Base-by-base conservation (phyloP, 1,140 invertebrate genomes). In the Sycophila sp. region DNA sequence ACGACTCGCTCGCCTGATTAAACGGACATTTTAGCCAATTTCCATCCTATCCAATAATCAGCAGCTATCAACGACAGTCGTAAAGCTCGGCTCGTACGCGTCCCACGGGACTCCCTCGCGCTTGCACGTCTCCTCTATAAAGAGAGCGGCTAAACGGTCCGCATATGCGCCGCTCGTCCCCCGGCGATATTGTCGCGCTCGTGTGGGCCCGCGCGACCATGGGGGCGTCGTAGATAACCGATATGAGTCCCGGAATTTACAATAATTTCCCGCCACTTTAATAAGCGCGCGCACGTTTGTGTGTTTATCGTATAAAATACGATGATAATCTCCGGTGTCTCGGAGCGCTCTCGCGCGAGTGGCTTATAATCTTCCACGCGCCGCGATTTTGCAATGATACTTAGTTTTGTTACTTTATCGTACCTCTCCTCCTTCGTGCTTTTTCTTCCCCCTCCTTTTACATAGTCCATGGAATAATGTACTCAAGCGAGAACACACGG, bases 321-420 rank as follows among this genome's bases (percentile, higher is more conserved):
- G 68, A 69, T 69, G 68, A 69, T 69, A 69, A 69, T 69, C 68
- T 63, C 26, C 42, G 19, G 49, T 53, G 66, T 51, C 66, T 42
- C 56, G 56, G 38, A n/a, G 24, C 2, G 22, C 32, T 1, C 2
- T 15, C 40, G 40, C 40, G 51, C 56, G 45, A 56, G 55, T 45
- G 59, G 68, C 68, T 63, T 69, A 63, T 69, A 69, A 69, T 69
- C 68, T 63, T 45, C 58, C 34, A 17, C 38, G 56, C 55, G 65
- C 65, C 28, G 56, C 60, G 69, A 71, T 77, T 76, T 77, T 65
- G 73, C 73, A 79, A 77, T 75, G 62, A 74, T 76, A 76, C 77
- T 79, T 74, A 75, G 76, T 77, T 79, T 79, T 58, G 76, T 75
- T 75, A 76, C 73, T 77, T 79, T 79, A 79, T 77, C 76, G 75